Conservation (phyloP, 2,113 vertebrate species). For the Psilopsiagon aurifrons region DNA sequence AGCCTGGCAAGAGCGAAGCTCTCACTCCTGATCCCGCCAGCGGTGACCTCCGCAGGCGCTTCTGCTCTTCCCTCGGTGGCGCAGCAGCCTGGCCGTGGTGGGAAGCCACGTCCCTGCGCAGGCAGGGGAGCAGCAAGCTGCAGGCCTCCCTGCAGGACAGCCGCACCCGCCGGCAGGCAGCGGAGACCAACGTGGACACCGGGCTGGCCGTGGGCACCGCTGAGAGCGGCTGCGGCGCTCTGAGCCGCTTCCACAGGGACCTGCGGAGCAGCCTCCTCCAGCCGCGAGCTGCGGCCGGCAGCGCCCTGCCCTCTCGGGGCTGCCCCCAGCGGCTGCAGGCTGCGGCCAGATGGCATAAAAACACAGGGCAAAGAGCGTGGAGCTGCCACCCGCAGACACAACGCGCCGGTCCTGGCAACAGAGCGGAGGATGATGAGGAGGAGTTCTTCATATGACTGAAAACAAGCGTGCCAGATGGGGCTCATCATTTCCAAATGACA, state of each 20-base stretch:
- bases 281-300: neutral
- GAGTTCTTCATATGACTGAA: constrained; percentile 79
- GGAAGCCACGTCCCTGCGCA: neutral
- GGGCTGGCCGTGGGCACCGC: constrained; percentile 64
- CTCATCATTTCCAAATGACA: neutral
- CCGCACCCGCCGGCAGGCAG: constrained; percentile 21
- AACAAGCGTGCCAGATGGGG: neutral
- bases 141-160: neutral
- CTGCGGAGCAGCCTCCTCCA: neutral
- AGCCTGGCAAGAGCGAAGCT: neutral
- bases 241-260: constrained; percentile 15
- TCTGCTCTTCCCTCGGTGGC: constrained; percentile 35
- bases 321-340: neutral
- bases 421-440: constrained; percentile 29
- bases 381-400: neutral
- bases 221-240: neutral
- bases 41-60: constrained; percentile 63
- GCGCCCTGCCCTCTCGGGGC: neutral
- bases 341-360: neutral
- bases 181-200: constrained; percentile 88
- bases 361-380: neutral
- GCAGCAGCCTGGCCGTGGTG: constrained; percentile 14
- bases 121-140: neutral
- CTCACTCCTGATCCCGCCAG: constrained; percentile 14
- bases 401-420: neutral